phyloP scores from a whole-genome alignment of 1,140 invertebrate genomes.

The Spodoptera litura region DNA sequence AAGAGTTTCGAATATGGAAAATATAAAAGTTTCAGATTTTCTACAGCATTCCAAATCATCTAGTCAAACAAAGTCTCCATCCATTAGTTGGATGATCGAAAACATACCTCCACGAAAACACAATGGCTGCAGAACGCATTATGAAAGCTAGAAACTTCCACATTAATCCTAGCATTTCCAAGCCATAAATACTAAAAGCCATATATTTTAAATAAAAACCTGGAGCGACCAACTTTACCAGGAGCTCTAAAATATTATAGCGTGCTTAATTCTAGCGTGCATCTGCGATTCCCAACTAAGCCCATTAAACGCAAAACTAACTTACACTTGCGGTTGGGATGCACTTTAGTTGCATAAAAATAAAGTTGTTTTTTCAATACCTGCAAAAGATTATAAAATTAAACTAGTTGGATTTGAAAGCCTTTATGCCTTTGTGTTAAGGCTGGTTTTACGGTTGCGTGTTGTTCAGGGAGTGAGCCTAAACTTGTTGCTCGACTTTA shows the following conservation, averaged over 20 bases:
- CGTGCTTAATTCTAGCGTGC: slow-evolving; percentile 41
- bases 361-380: background rate
- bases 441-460: background rate
- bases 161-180: slow-evolving; percentile 4
- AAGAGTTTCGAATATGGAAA: no score
- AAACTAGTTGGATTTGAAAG: background rate
- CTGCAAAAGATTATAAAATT: background rate
- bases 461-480: background rate
- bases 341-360: background rate
- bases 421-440: slow-evolving; percentile 1
- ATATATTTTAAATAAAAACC: slow-evolving; percentile 27
- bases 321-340: background rate
- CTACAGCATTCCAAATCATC: no score
- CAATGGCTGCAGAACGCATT: background rate
- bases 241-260: slow-evolving; percentile 45
- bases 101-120: background rate
- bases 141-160: background rate
- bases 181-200: slow-evolving; percentile 29
- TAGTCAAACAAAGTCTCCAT: no score
- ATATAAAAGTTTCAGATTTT: no score
- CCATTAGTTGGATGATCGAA: background rate
- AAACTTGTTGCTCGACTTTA: slow-evolving; percentile 45
- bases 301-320: slow-evolving; percentile 28
- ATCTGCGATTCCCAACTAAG: slow-evolving; percentile 32
- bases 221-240: slow-evolving; percentile 21